These are phyloP conservation scores for Lineus longissimus DNA, from an alignment of 1,140 invertebrate species.

Conservation along the genomic window DNA sequence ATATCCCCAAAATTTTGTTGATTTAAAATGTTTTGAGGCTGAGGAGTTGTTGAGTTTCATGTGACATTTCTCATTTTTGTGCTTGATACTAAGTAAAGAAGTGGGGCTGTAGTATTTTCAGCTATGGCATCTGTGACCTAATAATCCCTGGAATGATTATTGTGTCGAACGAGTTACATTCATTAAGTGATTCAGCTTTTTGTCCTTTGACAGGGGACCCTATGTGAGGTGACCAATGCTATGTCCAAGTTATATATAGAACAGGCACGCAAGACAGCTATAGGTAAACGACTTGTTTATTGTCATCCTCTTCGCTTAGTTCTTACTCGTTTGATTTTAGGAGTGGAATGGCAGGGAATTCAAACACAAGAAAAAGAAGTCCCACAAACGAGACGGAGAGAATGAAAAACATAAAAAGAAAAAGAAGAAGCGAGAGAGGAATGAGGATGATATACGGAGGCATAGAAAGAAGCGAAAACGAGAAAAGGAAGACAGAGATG, in stretches of 20 bases:
- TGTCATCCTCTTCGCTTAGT: not conserved
- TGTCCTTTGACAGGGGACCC: not conserved
- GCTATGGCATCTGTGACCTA: too few relatives aligned
- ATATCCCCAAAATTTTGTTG: too few relatives aligned
- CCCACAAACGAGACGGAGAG: not conserved
- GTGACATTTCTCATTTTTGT: too few relatives aligned
- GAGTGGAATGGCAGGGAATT: too few relatives aligned
- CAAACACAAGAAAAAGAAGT: too few relatives aligned
- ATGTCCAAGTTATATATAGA: not conserved
- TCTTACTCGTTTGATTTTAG: too few relatives aligned
- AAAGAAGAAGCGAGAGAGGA: slow-evolving; percentile 4
- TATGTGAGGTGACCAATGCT: not conserved
- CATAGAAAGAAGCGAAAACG: not conserved
- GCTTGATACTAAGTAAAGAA: too few relatives aligned
- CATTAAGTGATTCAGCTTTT: not conserved
- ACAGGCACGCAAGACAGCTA: not conserved
- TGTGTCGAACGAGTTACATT: too few relatives aligned
- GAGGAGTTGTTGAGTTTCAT: too few relatives aligned
- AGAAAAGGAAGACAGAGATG: not conserved
- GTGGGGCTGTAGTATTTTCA: too few relatives aligned
- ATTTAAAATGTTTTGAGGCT: too few relatives aligned
- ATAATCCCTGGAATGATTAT: too few relatives aligned
- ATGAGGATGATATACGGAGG: not conserved
- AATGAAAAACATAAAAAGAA: slow-evolving; percentile 1
- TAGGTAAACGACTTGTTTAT: not conserved